Base-by-base conservation (phyloP, 2,888 invertebrate genomes). In the Melitaea athalia region DNA sequence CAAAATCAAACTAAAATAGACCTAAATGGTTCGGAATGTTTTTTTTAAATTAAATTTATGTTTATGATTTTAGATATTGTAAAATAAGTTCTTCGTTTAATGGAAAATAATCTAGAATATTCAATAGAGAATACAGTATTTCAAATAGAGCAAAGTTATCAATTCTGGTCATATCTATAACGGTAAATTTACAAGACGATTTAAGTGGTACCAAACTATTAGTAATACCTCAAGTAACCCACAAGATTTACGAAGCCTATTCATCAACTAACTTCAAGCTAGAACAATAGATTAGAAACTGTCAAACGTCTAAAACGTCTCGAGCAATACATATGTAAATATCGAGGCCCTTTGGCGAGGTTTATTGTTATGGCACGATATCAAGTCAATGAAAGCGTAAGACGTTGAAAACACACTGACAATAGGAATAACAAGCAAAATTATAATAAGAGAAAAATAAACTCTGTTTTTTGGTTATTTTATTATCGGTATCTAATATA, bases 321-420 rank as follows among this genome's bases (percentile, higher is more conserved):
- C 77, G 71, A 76, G 83, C 83, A 83, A 87, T 89, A 83, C 84
- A 81, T 88, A 91, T 91, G 89, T 84, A 85, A 91, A 92, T 91
- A 83, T 78, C 70, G 70, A 77, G 76, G 81, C 79, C 82, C 82
- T 78, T 74, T 79, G 79, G 79, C 75, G 73, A 81, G 78, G 83
- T 89, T 91, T 91, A 92, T 91, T 91, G 91, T 92, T 89, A 89
- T 89, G 84, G 86, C 85, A 82, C 84, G 85, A 86, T 82, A 86
- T 85, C 86, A 85, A 81, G 84, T 81, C 83, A 81, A 79, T 82
- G 84, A 78, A 80, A 83, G 84, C 74, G 81, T 81, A 87, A 88
- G 89, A 87, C 73, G 82, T 76, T 81, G 69, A 77, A 3, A 78
- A 84, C 82, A 85, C 75, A 86, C 81, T 3, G 82, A 0, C 3